Evolutionary conservation across 2,888 invertebrate genomes (phyloP).

Genomic region (Morpho deidamia): DNA sequence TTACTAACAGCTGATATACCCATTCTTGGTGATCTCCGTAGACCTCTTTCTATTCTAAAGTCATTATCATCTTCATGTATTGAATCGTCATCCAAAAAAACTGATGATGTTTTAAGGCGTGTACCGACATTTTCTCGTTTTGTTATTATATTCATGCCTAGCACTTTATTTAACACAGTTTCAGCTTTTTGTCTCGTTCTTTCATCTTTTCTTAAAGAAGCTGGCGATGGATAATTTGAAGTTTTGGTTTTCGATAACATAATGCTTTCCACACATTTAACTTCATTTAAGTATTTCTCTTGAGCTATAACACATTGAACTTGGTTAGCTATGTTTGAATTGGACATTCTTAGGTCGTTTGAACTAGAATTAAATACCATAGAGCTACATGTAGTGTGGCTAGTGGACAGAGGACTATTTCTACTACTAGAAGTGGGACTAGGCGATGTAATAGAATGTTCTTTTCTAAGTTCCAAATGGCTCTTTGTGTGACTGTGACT

Average conservation of each 20-base stretch:
- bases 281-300: conserved; percentile 72
- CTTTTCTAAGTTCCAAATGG: conserved; percentile 64
- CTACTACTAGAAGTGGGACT: conserved; percentile 72
- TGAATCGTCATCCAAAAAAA: conserved; percentile 66
- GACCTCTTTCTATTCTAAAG: conserved; percentile 62
- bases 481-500: conserved; percentile 57
- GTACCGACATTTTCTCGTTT: conserved; percentile 64
- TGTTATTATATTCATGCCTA: conserved; percentile 69
- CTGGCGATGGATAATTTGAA: conserved; percentile 56
- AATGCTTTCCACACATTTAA: conserved; percentile 70
- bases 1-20: conserved; percentile 68
- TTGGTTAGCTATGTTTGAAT: conserved; percentile 67
- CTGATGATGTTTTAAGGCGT: conserved; percentile 65
- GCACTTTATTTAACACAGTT: conserved; percentile 66
- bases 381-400: conserved; percentile 74
- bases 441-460: conserved; percentile 60
- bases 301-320: conserved; percentile 75
- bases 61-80: conserved; percentile 63
- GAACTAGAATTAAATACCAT: conserved; percentile 76
- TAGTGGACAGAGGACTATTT: conserved; percentile 71
- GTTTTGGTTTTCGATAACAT: conserved; percentile 60
- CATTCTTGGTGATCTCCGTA: conserved; percentile 66
- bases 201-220: conserved; percentile 60
- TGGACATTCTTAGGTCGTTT: conserved; percentile 70
- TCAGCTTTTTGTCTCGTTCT: conserved; percentile 70